Evolutionary conservation across 2,888 invertebrate genomes (phyloP).

Genomic region (Gasteruption jaculator): DNA sequence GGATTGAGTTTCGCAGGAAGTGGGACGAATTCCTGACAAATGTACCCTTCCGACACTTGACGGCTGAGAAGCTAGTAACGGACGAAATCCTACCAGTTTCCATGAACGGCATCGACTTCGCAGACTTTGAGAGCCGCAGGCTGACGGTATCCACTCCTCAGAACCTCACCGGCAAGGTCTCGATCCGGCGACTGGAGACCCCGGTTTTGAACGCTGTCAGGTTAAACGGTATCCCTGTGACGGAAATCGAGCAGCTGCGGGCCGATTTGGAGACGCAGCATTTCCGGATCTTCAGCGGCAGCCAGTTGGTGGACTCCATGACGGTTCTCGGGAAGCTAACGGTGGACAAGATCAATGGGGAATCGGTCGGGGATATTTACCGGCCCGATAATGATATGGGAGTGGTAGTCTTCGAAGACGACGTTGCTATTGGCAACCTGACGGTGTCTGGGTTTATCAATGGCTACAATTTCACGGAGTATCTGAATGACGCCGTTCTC

Average conservation of each 20-base stretch:
- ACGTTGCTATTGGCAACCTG: constrained; percentile 28
- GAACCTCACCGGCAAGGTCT: constrained; percentile 23
- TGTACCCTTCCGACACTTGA: constrained; percentile 52
- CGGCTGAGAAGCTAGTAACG: constrained; percentile 48
- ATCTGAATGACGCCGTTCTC: constrained; percentile 27
- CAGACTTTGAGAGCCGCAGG: constrained; percentile 18
- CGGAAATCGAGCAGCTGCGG: constrained; percentile 23
- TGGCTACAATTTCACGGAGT: constrained; percentile 28
- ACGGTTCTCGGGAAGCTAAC: constrained; percentile 36
- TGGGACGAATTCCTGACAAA: constrained; percentile 47
- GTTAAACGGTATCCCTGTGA: constrained; percentile 26
- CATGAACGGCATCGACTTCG: constrained; percentile 27
- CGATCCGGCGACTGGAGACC: constrained; percentile 25
- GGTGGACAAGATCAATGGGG: constrained; percentile 35
- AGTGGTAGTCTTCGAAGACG: constrained; percentile 24
- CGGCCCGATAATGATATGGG: constrained; percentile 18
- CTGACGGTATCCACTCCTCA: constrained; percentile 23
- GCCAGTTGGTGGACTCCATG: constrained; percentile 23
- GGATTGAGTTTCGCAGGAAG: constrained; percentile 25
- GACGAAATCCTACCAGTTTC: constrained; percentile 28
- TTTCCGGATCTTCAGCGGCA: constrained; percentile 23
- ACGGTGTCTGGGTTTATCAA: constrained; percentile 29
- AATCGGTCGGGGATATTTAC: constrained; percentile 23
- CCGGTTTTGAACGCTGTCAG: constrained; percentile 18
- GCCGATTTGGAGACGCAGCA: constrained; percentile 18